Base-by-base conservation (phyloP, 2,113 vertebrate species). In the Cyphomyrus discorhynchus region DNA sequence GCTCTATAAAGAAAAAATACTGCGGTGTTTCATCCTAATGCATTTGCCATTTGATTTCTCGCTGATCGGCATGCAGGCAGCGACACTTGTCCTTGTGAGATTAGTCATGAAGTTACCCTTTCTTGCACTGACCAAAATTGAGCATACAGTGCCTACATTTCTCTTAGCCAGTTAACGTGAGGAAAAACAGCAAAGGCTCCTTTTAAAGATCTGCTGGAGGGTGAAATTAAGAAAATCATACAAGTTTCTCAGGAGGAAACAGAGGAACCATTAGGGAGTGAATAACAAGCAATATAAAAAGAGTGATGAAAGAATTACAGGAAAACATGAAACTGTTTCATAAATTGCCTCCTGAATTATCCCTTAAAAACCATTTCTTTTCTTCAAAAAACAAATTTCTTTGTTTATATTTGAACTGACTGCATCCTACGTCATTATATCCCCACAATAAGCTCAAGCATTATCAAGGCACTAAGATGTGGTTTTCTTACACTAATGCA, bases 1-100 rank as follows among this genome's bases (percentile, higher is more conserved):
- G 93, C 93, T 93, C 93, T 94, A 95, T 95, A 95, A 95, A 95
- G 49, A 95, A 90, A 95, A 96, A 95, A 95, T 94, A 95, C 94
- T 93, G 92, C 94, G 53, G 85, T 93, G 94, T 94, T 93, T 94
- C 93, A 95, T 95, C 93, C 94, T 95, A 96, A 96, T 94, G 94
- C 92, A 92, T 90, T 93, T 92, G 92, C 93, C 94, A 95, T 96
- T 96, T 95, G 95, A 92, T 94, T 94, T 92, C 92, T 91, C 92
- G 92, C 85, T 35, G 87, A 24, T 24, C 52, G 21, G 56, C 35
- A 50, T 1, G 88, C 45, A 66, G 1, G 58, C 84, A 56, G 35
- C 90, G 90, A 91, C 86, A 87, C 92, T 90, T 92, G 93, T 92
- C 92, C 46, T 77, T 93, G 86, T 27, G 88, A 91, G 93, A 94